Base-by-base conservation (phyloP, 2,888 invertebrate genomes). In the Ypsolopha sequella region DNA sequence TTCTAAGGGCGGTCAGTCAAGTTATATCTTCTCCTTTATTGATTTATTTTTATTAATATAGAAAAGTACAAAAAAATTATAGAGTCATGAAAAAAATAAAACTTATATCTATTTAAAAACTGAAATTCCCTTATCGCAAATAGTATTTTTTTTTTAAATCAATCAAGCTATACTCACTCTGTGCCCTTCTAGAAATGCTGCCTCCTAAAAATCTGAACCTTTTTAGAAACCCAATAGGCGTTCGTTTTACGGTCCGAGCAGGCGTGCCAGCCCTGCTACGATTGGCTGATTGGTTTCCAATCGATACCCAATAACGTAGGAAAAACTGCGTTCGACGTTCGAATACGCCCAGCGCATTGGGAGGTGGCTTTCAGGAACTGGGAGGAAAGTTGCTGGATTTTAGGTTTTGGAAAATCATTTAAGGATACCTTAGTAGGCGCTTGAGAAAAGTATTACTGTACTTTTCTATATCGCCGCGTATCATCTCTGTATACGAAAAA, bases 201-300 rank as follows among this genome's bases (percentile, higher is more conserved):
- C 24, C 24, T 10, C 39, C 39, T 39, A 10, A 39, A 39, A 39
- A 10, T 39, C 24, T 24, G n/a, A n/a, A 3, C 24, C 6, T 39
- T 39, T 39, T 9, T 2, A 11, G 7, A 9, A 4, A 41, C 45
- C 44, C 13, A 47, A 7, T 50, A 50, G 54, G 46, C 54, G 50
- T 54, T 53, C 41, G 47, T 43, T 45, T 70, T 71, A 74, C 80
- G 78, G 65, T 68, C 57, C 57, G 52, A 55, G 51, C 68, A 66
- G 76, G 79, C 79, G 78, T 79, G 73, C 66, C 74, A 58, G 45
- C 52, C 48, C 56, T 62, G 52, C 65, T 58, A 62, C 62, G 58
- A 84, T 87, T 87, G 87, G 87, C 69, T 78, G 80, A 85, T 85
- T 66, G 85, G 79, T 84, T 82, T 80, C 73, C 77, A 70, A 86